Evolutionary conservation across 2,888 invertebrate species (phyloP), one percentile per base, ranked within the genome.

Genomic region (Dryobota labecula): DNA sequence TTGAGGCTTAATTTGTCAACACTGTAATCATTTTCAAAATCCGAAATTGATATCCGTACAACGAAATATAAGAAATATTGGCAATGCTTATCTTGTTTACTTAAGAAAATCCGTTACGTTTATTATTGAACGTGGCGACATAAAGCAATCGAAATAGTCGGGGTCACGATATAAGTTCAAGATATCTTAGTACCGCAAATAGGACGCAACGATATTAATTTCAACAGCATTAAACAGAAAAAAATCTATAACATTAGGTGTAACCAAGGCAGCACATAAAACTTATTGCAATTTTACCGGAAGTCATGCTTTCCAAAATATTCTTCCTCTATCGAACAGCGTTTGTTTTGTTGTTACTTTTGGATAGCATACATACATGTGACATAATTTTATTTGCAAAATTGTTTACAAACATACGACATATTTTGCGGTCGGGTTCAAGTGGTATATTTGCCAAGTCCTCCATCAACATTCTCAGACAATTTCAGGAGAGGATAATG

Each of bases 111-210:
- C 45, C 15, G 56, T 60, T 53, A 62, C 15, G 41, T 51, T 63
- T 54, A 9, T 43, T 56, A 45, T 58, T 78, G 9, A 61, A 8
- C 7, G n/a, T 41, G 51, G 33, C n/a, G 60, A 51, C 51, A 68
- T 73, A 82, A 51, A 3, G 51, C 72, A 54, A 70, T 54, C 33
- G 20, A 53, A 68, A 66, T 66, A 51, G 57, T 53, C 24, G 43
- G 30, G 77, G 73, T 84, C 86, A 73, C 45, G 64, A 73, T 64
- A 63, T 49, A 72, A 82, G 68, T 70, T 75, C 58, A 62, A 74
- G 65, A 75, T 67, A 78, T 78, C 65, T 69, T 45, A 61, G 45
- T n/a, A 73, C 58, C 45, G 57, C 64, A 73, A 74, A 66, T 72
- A 78, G 62, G 43, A 13, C 72, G 49, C 47, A 47, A 69, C 41